Evolutionary conservation across 2,797 vertebrate genomes (phyloP).

Genomic region (Microctenopoma lineatum): DNA sequence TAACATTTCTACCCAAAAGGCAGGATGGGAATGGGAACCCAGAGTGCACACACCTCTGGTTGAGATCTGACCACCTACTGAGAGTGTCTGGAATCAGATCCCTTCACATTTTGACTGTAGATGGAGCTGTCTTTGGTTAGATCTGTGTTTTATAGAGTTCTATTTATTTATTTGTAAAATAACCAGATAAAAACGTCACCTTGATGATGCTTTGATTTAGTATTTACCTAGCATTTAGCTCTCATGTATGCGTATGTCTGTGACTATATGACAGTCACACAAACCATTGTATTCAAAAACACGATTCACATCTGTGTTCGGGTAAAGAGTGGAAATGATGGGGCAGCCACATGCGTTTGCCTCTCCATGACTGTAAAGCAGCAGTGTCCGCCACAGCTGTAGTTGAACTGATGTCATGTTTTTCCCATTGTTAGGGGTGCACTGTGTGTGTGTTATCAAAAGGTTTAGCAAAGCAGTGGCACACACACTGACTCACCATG

Average conservation of each 20-base stretch:
- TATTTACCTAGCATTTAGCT: not conserved
- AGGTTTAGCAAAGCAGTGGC: not conserved
- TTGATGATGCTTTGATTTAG: not conserved
- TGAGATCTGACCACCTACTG: constrained; percentile 32
- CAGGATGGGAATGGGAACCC: constrained; percentile 40
- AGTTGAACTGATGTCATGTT: no score
- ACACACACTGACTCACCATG: not conserved
- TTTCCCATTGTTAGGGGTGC: no score
- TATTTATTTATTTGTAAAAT: not conserved
- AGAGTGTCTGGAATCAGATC: constrained; percentile 31
- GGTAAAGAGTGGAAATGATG: no score
- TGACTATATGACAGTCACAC: not conserved
- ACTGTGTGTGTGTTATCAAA: not conserved
- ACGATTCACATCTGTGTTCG: no score
- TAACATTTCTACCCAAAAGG: constrained; percentile 26
- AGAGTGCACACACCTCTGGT: constrained; percentile 25
- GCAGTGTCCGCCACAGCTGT: not conserved
- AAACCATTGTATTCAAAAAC: no score
- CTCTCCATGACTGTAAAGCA: not conserved
- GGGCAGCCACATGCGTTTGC: not conserved
- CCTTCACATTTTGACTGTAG: not conserved
- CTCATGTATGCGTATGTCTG: not conserved
- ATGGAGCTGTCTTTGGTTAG: constrained; percentile 7
- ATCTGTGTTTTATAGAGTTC: not conserved
- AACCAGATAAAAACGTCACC: not conserved